phyloP scores from a whole-genome alignment of 2,113 vertebrate species.

The Carassius gibelio region DNA sequence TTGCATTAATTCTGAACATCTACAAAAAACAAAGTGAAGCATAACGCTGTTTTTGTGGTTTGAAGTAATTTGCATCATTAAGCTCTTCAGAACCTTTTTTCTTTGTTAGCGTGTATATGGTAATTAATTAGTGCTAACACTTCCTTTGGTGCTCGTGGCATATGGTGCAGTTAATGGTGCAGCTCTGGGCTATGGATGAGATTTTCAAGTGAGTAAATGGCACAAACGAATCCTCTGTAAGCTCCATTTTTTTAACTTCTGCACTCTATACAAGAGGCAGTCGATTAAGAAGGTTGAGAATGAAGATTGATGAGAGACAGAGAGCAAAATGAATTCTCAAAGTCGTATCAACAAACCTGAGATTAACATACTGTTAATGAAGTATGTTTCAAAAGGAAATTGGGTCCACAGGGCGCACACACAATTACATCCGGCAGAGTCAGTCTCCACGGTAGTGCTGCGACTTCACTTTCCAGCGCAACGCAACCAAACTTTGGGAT shows the following conservation, averaged over 20 bases:
- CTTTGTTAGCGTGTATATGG: not conserved
- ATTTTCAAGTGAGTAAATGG: constrained; percentile 43
- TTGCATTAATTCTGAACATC: not conserved
- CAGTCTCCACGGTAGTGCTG: not conserved
- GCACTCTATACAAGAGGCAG: constrained; percentile 41
- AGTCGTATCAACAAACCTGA: constrained; percentile 38
- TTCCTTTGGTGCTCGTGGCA: not conserved
- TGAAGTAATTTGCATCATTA: not conserved
- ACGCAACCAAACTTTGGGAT: not conserved
- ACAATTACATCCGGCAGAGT: constrained; percentile 5
- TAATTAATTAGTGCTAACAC: constrained; percentile 18
- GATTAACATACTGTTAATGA: constrained; percentile 44
- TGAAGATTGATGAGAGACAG: constrained; percentile 11
- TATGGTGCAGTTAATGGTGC: constrained; percentile 43
- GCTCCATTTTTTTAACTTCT: constrained; percentile 12
- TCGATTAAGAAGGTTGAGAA: not conserved
- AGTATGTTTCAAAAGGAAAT: constrained; percentile 26
- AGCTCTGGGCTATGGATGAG: constrained; percentile 37
- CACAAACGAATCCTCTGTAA: constrained; percentile 4
- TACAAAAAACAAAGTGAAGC: not conserved
- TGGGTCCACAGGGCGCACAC: not conserved
- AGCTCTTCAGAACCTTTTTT: constrained; percentile 20
- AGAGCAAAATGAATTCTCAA: constrained; percentile 20
- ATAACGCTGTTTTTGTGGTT: not conserved
- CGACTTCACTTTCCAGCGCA: not conserved